Base-by-base conservation (phyloP, 2,797 vertebrate genomes). In the Poecilia wingei region DNA sequence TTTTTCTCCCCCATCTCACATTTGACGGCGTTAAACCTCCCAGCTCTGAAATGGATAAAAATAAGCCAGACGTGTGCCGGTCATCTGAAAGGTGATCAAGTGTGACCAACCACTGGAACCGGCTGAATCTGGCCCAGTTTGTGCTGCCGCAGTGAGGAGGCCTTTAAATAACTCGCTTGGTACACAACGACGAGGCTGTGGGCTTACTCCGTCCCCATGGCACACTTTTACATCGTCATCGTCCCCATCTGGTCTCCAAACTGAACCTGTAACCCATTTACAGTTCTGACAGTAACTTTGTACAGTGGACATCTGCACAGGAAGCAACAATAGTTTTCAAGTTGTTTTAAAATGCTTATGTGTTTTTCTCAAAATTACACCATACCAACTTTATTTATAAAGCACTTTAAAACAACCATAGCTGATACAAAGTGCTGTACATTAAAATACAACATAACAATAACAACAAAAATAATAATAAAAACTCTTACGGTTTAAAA, bases 91-190 rank as follows among this genome's bases (percentile, higher is more conserved):
- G 76, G 79, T 83, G 77, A 81, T 87, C 75, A 64, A 61, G 72
- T 80, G 57, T 39, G 69, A 82, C 64, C 78, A 70, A 79, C 82
- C n/a, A 1, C 83, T 61, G 77, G 77, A 79, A 78, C 86, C 25
- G 79, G 77, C 79, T 16, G 28, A 86, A 81, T 75, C 79, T 90
- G 93, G 86, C 92, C 91, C 87, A 93, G 83, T 93, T 92, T 83
- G 86, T 82, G 74, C 82, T 84, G 81, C 82, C 31, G 89, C 91
- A 92, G 79, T 74, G 83, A 86, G 82, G 78, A 80, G 9, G 76
- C 87, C 93, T 93, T 91, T 91, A 94, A 93, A 94, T 93, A 95
- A 92, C 92, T 92, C 55, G 4, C 75, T 73, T 82, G 74, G 81
- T 80, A 22, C 78, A 83, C 78, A 83, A 68, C 51, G 22, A 78